Base-by-base conservation (phyloP, 2,888 invertebrate species). In the Dynastes maya region DNA sequence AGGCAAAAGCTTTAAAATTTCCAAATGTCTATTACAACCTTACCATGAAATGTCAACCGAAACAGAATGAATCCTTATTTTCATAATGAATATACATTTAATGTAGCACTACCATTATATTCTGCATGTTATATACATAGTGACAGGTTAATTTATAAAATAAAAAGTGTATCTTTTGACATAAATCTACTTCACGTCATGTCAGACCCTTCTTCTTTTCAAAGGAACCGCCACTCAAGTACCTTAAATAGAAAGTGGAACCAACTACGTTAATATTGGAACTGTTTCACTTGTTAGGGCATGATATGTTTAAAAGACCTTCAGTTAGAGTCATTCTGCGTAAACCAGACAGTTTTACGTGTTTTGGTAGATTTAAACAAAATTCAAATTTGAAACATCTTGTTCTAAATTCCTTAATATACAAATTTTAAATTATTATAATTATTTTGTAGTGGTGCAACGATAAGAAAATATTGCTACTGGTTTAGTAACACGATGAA, bases 161-260 rank as follows among this genome's bases (percentile, higher is more conserved):
- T 9, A 13, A 32, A 32, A 29, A 32, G 29, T 5, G 1, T 29
- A 29, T 63, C 63, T 63, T 63, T 63, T 32, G 32, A 63, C 63
- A 63, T 29, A 63, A 63, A 63, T 63, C 63, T 63, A 63, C 32
- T 29, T 63, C 32, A 32, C 27, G 32, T 29, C 63, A 22, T 9
- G 13, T 63, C 29, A 27, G 11, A 63, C 29, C 63, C 63, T 13
- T 9, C n/a, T 27, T 58, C 27, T 32, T 63, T 63, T 27, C 32
- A 63, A 63, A 63, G 32, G 13, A 13, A 13, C 63, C n/a, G 63
- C 27, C 32, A 29, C 13, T 63, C 32, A 27, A 63, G 32, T 29
- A 13, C 29, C 32, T 63, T 63, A 63, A 63, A 63, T 32, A 22
- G 22, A 16, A 63, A 63, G 63, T 13, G 63, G 32, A n/a, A 63